These are phyloP conservation scores for Coleophora flavipennella DNA, from an alignment of 2,888 invertebrate genomes.

Conservation along the genomic window DNA sequence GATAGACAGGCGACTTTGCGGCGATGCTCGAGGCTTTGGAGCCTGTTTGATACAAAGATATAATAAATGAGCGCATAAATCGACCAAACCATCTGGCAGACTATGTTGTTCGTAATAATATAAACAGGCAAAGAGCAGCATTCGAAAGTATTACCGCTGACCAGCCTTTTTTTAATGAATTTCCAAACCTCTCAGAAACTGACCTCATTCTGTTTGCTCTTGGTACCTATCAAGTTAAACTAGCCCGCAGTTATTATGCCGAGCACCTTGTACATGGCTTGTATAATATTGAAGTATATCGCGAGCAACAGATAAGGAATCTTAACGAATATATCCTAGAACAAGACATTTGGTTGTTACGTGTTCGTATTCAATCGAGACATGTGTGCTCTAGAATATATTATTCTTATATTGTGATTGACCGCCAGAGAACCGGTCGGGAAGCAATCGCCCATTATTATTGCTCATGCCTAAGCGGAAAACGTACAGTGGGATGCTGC, in stretches of 20 bases:
- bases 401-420: constrained; percentile 8
- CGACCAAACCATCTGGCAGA: not conserved
- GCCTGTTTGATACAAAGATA: too few relatives aligned
- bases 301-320: not conserved
- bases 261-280: constrained; percentile 3
- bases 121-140: not conserved
- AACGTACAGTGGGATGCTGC: constrained; percentile 11
- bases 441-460: constrained; percentile 7
- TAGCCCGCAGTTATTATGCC: constrained; percentile 11
- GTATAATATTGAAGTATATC: constrained; percentile 2
- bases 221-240: constrained; percentile 10
- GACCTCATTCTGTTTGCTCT: constrained; percentile 7
- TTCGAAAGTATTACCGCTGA: not conserved
- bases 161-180: constrained; percentile 1
- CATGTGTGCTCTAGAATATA: constrained; percentile 9
- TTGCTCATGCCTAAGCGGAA: constrained; percentile 11
- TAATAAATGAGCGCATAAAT: constrained; percentile 2
- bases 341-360: constrained; percentile 1
- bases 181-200: not conserved
- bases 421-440: not conserved
- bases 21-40: too few relatives aligned
- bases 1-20: too few relatives aligned
- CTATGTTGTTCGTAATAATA: constrained; percentile 1
- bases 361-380: constrained; percentile 6
- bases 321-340: constrained; percentile 1